Evolutionary conservation across 2,113 vertebrate species (phyloP), one percentile per base, ranked within the genome.

Genomic region (Dromaius novaehollandiae): DNA sequence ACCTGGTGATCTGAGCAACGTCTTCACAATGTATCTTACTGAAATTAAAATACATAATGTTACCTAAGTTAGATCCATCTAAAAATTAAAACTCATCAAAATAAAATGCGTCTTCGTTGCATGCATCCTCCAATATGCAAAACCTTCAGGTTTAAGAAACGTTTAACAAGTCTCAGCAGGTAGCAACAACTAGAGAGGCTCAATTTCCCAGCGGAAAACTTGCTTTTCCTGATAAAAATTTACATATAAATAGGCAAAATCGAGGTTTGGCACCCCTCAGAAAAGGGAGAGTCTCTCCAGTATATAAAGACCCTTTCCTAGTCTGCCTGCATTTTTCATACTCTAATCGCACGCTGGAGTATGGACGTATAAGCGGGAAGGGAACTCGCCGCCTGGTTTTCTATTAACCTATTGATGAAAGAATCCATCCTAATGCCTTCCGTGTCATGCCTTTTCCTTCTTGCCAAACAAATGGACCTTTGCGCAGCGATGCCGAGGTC

Each of bases 361-460:
- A 38, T 3, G 42, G 95, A 92, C 28, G 26, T 38, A 70, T 5
- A 96, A 90, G 96, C 61, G 91, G 92, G 94, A 97, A 94, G 66
- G 66, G 95, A 97, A 95, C 96, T 87, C 2, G 14, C 88, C 91
- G 95, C 79, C 96, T n/a, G 90, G n/a, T 93, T 97, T 98, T 96
- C 97, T 96, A 98, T 98, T 98, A 98, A 97, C 97, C 97, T 98
- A 97, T 97, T 97, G 98, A 98, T 98, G 97, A 97, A 98, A 98
- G 96, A 98, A 98, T 98, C 98, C 88, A 97, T 98, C 97, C 91
- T 68, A 73, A 96, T 70, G 93, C 81, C 94, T 13, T 53, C 88
- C 80, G 79, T 96, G 95, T 92, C 96, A 94, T 44, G 97, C 82
- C 86, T 95, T 94, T 93, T 96, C 86, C 90, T 92, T 85, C 66